Evolutionary conservation across 2,888 invertebrate genomes (phyloP).

Genomic region (Lycaena phlaeas): DNA sequence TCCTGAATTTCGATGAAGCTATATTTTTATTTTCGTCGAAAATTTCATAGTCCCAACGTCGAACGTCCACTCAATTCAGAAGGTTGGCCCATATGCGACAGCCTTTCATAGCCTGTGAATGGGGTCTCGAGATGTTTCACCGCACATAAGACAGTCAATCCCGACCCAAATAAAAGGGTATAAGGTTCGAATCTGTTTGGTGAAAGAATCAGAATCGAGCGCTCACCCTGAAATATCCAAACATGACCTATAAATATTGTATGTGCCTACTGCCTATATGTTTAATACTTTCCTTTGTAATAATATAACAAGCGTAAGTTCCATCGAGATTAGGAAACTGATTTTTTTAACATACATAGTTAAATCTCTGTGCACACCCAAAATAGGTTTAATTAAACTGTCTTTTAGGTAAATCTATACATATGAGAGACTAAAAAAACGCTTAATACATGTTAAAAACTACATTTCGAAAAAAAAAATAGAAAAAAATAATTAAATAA

Average conservation of each 20-base stretch:
- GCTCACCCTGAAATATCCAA: constrained; percentile 48
- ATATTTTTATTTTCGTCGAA: neutral
- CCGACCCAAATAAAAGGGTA: neutral
- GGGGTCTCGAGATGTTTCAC: constrained; percentile 38
- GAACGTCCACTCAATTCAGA: constrained; percentile 8
- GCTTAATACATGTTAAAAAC: too few relatives aligned
- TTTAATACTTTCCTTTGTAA: constrained; percentile 29
- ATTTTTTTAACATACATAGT: too few relatives aligned
- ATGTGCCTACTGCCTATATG: constrained; percentile 28
- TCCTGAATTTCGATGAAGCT: constrained; percentile 1
- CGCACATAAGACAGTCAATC: constrained; percentile 28
- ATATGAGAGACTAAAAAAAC: too few relatives aligned
- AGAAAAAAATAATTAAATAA: too few relatives aligned
- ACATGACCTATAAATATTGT: constrained; percentile 56
- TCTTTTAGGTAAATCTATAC: too few relatives aligned
- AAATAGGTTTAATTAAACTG: too few relatives aligned
- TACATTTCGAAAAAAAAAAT: too few relatives aligned
- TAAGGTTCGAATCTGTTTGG: constrained; percentile 5
- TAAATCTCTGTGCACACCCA: too few relatives aligned
- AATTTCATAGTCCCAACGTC: neutral
- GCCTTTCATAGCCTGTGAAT: constrained; percentile 59
- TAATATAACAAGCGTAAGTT: constrained; percentile 24
- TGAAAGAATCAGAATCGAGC: constrained; percentile 25
- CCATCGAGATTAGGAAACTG: constrained; percentile 2
- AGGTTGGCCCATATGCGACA: constrained; percentile 33